These are phyloP conservation scores for Epiblema foenella DNA, from an alignment of 2,888 invertebrate species.

Conservation along the genomic window DNA sequence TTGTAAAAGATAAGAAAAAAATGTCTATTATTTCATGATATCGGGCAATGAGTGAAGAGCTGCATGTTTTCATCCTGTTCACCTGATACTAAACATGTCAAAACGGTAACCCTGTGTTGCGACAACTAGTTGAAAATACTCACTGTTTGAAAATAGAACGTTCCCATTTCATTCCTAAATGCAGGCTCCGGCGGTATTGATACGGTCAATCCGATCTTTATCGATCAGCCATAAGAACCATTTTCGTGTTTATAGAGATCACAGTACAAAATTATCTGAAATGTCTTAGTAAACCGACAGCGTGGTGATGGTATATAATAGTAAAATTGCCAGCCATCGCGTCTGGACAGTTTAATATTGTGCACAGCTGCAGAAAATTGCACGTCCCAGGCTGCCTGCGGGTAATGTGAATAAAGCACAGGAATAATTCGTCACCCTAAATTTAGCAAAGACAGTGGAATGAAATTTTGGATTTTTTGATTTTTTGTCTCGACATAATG, in stretches of 20 bases:
- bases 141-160: neutral
- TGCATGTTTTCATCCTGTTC: too few relatives aligned
- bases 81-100: too few relatives aligned
- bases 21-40: too few relatives aligned
- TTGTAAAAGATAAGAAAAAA: too few relatives aligned
- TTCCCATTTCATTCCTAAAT: neutral
- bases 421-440: conserved; percentile 31
- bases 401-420: conserved; percentile 40
- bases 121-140: too few relatives aligned
- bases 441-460: conserved; percentile 4
- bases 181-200: neutral
- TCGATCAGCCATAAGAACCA: neutral
- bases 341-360: conserved; percentile 42
- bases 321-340: conserved; percentile 35
- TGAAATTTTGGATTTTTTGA: neutral
- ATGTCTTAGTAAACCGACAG: neutral
- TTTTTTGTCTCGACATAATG: neutral
- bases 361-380: conserved; percentile 43
- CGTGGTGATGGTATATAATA: conserved; percentile 16
- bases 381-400: conserved; percentile 35
- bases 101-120: too few relatives aligned
- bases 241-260: neutral
- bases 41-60: too few relatives aligned
- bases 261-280: neutral
- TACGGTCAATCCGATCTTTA: neutral